phyloP scores from a whole-genome alignment of 2,797 vertebrate species.

The Sebastolobus alascanus region DNA sequence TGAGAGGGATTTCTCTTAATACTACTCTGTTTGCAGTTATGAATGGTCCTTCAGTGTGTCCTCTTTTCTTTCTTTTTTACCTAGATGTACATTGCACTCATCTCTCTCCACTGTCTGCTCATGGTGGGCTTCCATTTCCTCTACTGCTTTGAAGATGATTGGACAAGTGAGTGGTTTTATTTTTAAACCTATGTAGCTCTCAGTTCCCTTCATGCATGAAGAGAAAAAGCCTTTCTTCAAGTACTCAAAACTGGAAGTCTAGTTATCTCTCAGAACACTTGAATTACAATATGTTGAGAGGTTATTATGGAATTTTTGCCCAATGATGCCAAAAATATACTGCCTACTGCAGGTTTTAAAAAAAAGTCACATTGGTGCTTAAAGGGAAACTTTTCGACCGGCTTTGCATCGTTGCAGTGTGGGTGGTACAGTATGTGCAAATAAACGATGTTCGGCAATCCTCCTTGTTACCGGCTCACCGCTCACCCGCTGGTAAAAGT shows the following conservation, averaged over 20 bases:
- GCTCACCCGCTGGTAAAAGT: neutral
- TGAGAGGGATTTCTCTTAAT: neutral
- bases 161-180: constrained; percentile 94
- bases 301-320: no score
- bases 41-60: constrained; percentile 5
- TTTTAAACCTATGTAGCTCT: neutral
- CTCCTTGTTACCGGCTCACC: neutral
- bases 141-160: constrained; percentile 98
- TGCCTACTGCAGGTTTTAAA: no score
- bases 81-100: constrained; percentile 99
- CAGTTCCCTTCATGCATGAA: neutral
- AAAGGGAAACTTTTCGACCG: neutral
- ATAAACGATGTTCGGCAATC: neutral
- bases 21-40: neutral
- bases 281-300: no score
- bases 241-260: neutral
- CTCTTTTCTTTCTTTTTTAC: neutral
- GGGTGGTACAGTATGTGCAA: neutral
- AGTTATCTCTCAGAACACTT: no score
- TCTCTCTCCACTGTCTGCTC: constrained; percentile 93
- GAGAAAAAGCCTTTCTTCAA: neutral
- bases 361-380: no score
- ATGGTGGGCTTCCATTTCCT: constrained; percentile 99
- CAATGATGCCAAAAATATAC: no score
- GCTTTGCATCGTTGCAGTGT: neutral